Conservation (phyloP, 2,113 vertebrate genomes). For the Brachionichthys hirsutus region DNA sequence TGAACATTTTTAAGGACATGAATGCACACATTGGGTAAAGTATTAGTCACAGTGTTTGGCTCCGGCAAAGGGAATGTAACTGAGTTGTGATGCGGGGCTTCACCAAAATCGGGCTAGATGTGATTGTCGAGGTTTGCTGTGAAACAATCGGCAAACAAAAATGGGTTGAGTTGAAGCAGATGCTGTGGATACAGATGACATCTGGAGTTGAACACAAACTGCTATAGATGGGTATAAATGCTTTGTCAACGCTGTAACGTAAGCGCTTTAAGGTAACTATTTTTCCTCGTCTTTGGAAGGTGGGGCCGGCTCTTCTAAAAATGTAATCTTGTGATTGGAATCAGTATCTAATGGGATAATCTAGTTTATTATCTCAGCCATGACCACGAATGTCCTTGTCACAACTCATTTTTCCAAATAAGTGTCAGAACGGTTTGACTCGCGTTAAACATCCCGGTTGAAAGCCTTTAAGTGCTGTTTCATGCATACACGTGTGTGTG, state of each 20-base stretch:
- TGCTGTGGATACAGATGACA: no score
- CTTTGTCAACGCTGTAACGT: no score
- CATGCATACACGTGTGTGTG: neutral
- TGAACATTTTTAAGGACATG: no score
- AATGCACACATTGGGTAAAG: no score
- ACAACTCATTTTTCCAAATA: constrained; percentile 10
- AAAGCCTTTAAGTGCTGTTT: neutral
- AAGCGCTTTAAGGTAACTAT: neutral
- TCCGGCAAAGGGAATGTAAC: no score
- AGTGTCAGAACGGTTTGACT: constrained; percentile 1
- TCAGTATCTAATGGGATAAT: constrained; percentile 35
- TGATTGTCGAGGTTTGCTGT: no score
- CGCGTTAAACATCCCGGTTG: neutral
- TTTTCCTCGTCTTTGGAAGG: neutral
- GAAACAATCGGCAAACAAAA: no score
- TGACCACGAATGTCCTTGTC: constrained; percentile 38
- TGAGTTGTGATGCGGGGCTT: neutral
- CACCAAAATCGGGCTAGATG: neutral
- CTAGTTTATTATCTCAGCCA: constrained; percentile 47
- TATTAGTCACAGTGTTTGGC: no score
- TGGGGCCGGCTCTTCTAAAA: constrained; percentile 12
- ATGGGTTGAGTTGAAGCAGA: neutral
- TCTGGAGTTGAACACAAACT: no score
- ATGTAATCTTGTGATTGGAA: constrained; percentile 33
- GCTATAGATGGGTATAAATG: no score